Evolutionary conservation across 2,797 vertebrate species (phyloP).

Genomic region (Aeoliscus strigatus): DNA sequence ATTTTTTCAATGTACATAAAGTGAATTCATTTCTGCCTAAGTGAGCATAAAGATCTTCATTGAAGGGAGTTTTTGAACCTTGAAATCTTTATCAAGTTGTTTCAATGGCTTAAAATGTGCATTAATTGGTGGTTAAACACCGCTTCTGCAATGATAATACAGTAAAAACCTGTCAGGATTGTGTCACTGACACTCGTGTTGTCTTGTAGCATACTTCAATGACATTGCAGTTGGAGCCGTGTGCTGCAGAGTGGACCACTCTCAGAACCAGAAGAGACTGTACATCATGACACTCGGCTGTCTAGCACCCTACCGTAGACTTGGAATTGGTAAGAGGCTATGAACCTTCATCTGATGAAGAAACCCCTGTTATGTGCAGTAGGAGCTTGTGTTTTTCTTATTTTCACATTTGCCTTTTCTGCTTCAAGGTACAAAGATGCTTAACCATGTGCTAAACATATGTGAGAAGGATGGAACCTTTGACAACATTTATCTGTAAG

Average conservation of each 20-base stretch:
- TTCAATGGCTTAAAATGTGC: too few species aligned
- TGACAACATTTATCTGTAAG: conserved; percentile 99
- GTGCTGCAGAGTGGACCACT: conserved; percentile 98
- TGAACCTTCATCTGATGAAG: background rate
- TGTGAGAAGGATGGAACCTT: conserved; percentile 99
- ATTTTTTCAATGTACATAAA: too few species aligned
- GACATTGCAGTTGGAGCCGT: conserved; percentile 98
- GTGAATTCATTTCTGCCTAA: too few species aligned
- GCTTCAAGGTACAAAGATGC: conserved; percentile 94
- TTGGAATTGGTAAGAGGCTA: conserved; percentile 90
- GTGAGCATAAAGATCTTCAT: too few species aligned
- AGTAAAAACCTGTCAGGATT: conserved; percentile 1
- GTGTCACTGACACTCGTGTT: background rate
- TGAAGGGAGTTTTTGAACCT: too few species aligned
- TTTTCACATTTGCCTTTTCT: conserved; percentile 7
- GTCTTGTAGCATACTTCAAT: conserved; percentile 93
- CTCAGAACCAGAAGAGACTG: conserved; percentile 98
- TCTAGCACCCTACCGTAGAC: conserved; percentile 96
- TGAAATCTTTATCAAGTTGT: too few species aligned
- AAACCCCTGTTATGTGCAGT: background rate
- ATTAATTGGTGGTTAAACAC: too few species aligned
- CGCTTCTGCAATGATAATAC: background rate
- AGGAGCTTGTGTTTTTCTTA: conserved; percentile 1
- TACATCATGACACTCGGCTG: conserved; percentile 99
- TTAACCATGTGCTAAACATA: conserved; percentile 99